Percentiles rank a stretch among this genome's conserved stretches.
These are phyloP conservation scores for Nothobranchius kuhntae DNA, from an alignment of 2,113 vertebrate species.

Conservation along the genomic window DNA sequence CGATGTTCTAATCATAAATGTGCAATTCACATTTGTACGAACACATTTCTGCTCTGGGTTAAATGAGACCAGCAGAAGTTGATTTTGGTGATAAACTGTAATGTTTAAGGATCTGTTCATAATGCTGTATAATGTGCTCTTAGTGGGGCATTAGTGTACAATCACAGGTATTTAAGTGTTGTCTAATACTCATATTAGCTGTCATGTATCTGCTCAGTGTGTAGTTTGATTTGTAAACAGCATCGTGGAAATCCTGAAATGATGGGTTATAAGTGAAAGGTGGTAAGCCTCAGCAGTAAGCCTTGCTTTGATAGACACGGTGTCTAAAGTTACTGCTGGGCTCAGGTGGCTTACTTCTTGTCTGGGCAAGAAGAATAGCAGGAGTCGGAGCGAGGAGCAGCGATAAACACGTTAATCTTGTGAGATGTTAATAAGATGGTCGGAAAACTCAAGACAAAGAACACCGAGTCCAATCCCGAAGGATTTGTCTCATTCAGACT, in stretches of 20 bases:
- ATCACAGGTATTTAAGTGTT: constrained; percentile 6
- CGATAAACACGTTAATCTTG: not conserved
- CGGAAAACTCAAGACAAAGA: not conserved
- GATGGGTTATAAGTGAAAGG: constrained; percentile 32
- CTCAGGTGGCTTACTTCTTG: constrained; percentile 39
- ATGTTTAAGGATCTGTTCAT: not conserved
- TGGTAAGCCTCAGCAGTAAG: constrained; percentile 48
- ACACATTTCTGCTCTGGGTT: too few species aligned
- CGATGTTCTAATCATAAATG: too few species aligned
- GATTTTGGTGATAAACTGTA: not conserved
- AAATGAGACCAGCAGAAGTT: not conserved
- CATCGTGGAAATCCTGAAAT: constrained; percentile 56
- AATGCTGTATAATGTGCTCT: not conserved
- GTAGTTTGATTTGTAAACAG: constrained; percentile 40
- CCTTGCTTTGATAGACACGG: constrained; percentile 57
- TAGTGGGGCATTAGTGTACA: not conserved
- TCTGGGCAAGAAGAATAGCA: constrained; percentile 22
- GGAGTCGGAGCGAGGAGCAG: constrained; percentile 8
- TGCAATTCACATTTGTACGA: too few species aligned
- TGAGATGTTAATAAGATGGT: not conserved
- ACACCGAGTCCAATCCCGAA: not conserved
- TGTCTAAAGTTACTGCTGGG: constrained; percentile 42
- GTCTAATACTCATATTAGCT: not conserved
- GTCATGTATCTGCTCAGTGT: constrained; percentile 5
- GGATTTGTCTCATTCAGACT: constrained; percentile 13